These are phyloP conservation scores for Sapajus apella DNA, from an alignment of 2,113 vertebrate species.

Conservation along the genomic window DNA sequence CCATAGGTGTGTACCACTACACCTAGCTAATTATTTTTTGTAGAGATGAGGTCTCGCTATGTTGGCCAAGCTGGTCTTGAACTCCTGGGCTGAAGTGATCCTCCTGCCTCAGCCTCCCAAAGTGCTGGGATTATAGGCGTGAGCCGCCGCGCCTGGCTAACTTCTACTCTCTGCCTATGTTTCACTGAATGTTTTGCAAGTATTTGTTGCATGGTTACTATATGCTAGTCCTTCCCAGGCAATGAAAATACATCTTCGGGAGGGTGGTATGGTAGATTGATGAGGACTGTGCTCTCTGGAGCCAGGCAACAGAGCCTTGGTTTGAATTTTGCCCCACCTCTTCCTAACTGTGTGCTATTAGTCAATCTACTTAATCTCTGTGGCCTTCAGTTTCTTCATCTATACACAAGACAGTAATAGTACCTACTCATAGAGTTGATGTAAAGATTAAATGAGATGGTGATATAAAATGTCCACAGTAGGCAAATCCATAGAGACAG, in stretches of 20 bases:
- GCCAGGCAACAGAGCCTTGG: neutral
- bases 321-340: constrained; percentile 14
- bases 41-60: too few relatives aligned
- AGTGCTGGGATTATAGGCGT: too few relatives aligned
- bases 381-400: constrained; percentile 44
- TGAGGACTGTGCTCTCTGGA: neutral
- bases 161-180: neutral
- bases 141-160: too few relatives aligned
- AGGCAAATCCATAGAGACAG: neutral
- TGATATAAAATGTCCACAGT: constrained; percentile 41
- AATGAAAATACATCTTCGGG: neutral
- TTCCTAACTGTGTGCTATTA: constrained; percentile 1
- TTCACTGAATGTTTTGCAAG: neutral
- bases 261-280: neutral
- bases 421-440: neutral
- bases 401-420: neutral
- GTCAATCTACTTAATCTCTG: constrained; percentile 12
- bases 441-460: constrained; percentile 39
- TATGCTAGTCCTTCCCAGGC: neutral
- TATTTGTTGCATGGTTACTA: neutral
- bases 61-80: too few relatives aligned
- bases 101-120: too few relatives aligned
- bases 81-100: too few relatives aligned
- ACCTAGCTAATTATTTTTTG: too few relatives aligned
- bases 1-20: too few relatives aligned